Conservation (phyloP, 2,113 vertebrate species). For the Ornithorhynchus anatinus region DNA sequence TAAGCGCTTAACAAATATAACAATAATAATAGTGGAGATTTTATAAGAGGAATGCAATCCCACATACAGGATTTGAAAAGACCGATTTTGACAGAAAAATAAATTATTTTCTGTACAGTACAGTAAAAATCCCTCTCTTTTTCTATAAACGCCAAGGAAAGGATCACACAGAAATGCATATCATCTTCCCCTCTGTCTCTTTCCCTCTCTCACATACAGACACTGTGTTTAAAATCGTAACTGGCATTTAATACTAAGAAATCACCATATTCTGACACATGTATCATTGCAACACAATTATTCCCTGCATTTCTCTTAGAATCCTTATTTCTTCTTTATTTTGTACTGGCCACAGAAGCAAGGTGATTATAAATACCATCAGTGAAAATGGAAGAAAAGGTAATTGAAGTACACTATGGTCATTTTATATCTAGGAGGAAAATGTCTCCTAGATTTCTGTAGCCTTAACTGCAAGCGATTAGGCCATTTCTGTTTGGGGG, state of each 20-base stretch:
- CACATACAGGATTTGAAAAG: no score
- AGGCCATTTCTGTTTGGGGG: constrained; percentile 63
- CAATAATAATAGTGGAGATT: no score
- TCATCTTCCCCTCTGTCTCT: neutral
- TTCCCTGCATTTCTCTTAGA: constrained; percentile 19
- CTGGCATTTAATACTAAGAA: neutral
- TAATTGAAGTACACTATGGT: no score
- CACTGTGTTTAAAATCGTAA: constrained; percentile 12
- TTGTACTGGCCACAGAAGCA: constrained; percentile 14
- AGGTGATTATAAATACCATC: constrained; percentile 43
- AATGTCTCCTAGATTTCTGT: constrained; percentile 15
- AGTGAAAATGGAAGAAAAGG: constrained; percentile 45
- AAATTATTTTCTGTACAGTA: neutral
- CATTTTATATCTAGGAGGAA: constrained; percentile 41
- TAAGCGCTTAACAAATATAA: no score
- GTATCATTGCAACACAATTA: constrained; percentile 35
- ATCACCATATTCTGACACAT: constrained; percentile 33
- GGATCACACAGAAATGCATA: constrained; percentile 10
- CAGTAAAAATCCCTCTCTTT: neutral
- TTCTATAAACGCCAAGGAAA: neutral
- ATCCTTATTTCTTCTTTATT: constrained; percentile 54
- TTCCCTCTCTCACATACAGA: neutral
- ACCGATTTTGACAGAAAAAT: no score
- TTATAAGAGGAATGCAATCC: no score
- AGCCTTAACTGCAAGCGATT: constrained; percentile 47